Evolutionary conservation across 2,797 vertebrate species (phyloP).

Genomic region (Salarias fasciatus): DNA sequence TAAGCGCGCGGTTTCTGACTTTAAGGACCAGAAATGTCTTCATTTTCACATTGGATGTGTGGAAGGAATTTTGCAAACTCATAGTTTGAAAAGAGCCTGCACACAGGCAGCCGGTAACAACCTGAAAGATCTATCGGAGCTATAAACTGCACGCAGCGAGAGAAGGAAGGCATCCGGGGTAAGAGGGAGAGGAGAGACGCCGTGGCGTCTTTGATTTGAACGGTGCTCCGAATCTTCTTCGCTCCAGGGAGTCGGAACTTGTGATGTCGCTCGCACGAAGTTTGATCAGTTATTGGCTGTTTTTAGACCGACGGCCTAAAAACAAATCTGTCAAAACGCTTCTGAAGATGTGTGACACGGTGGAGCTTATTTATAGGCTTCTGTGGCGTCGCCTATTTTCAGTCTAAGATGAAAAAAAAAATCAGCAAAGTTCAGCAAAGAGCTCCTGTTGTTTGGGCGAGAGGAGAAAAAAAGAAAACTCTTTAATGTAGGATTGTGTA

Average conservation of each 20-base stretch:
- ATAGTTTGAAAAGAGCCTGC: slow-evolving; percentile 3
- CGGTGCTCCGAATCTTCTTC: slow-evolving; percentile 21
- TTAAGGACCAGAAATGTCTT: no score
- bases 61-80: not conserved
- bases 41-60: no score
- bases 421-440: slow-evolving; percentile 44
- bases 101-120: not conserved
- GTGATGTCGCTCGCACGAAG: slow-evolving; percentile 40
- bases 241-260: slow-evolving; percentile 47
- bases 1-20: no score
- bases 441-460: slow-evolving; percentile 47
- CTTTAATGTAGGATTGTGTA: no score
- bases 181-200: not conserved
- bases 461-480: slow-evolving; percentile 38
- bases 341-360: slow-evolving; percentile 62
- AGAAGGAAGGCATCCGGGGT: slow-evolving; percentile 15
- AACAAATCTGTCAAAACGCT: slow-evolving; percentile 67
- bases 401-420: slow-evolving; percentile 52
- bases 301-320: slow-evolving; percentile 78
- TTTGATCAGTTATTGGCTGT: slow-evolving; percentile 73
- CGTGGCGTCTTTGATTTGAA: slow-evolving; percentile 32
- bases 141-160: slow-evolving; percentile 28
- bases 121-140: slow-evolving; percentile 7
- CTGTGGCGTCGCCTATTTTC: slow-evolving; percentile 68
- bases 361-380: slow-evolving; percentile 70